These are phyloP conservation scores for Heteromurus nitidus DNA, from an alignment of 2,888 invertebrate species.

Conservation along the genomic window DNA sequence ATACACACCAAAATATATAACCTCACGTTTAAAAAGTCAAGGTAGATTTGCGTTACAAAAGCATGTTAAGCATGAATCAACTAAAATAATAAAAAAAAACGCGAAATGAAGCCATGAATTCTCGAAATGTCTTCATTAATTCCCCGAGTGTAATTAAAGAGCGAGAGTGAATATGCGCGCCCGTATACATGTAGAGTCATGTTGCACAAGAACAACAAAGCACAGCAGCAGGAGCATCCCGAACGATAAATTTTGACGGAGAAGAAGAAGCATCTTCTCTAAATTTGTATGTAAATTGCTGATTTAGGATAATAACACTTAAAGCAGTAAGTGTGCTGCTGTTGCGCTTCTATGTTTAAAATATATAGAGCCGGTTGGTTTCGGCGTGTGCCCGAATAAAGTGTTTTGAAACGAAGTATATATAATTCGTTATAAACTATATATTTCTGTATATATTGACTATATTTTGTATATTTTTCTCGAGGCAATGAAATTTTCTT, in stretches of 20 bases:
- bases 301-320: constrained; percentile 41
- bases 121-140: constrained; percentile 67
- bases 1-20: too few relatives aligned
- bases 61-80: too few relatives aligned
- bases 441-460: background rate
- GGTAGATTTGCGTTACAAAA: too few relatives aligned
- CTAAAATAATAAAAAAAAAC: too few relatives aligned
- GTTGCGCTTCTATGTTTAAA: background rate
- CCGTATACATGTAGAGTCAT: constrained; percentile 35
- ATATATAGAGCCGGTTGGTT: too few relatives aligned
- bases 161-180: too few relatives aligned
- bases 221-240: too few relatives aligned
- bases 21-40: too few relatives aligned
- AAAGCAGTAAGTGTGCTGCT: background rate
- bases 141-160: constrained; percentile 59
- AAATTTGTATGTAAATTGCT: constrained; percentile 65
- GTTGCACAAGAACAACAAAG: constrained; percentile 40
- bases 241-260: too few relatives aligned
- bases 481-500: background rate
- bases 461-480: background rate
- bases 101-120: constrained; percentile 63
- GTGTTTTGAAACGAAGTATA: too few relatives aligned
- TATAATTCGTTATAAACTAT: background rate
- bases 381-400: too few relatives aligned
- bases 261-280: too few relatives aligned